Percentiles rank a stretch among this genome's conserved stretches.
Evolutionary conservation across 1,140 invertebrate species (phyloP).

Genomic region (Medauroidea extradentata): DNA sequence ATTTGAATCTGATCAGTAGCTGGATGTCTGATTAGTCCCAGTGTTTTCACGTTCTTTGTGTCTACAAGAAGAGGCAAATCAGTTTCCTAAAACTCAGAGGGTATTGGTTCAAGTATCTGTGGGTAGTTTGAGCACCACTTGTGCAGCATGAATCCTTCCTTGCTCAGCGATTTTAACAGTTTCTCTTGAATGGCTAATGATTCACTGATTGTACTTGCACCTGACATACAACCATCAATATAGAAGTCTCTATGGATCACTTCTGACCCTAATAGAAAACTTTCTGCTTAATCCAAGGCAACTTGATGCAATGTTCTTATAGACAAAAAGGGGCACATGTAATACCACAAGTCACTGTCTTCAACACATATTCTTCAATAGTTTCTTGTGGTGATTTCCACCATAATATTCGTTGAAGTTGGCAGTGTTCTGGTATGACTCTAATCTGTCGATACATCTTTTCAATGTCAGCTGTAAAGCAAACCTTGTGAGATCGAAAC

Average conservation of each 20-base stretch:
- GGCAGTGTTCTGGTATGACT: conserved; percentile 9
- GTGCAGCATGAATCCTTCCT: conserved; percentile 18
- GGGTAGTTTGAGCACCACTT: conserved; percentile 14
- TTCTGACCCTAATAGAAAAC: conserved; percentile 24
- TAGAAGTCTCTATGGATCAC: conserved; percentile 39
- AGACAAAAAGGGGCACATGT: conserved; percentile 31
- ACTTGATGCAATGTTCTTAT: too few species aligned
- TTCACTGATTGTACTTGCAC: conserved; percentile 20
- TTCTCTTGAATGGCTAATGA: conserved; percentile 16
- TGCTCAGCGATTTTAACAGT: too few species aligned
- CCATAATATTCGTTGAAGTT: conserved; percentile 24
- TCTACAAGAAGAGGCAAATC: background rate
- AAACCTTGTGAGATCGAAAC: conserved; percentile 11
- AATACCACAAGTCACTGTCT: conserved; percentile 37
- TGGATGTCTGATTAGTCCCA: conserved; percentile 19
- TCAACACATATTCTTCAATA: conserved; percentile 28
- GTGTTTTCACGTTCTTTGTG: background rate
- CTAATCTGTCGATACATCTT: too few species aligned
- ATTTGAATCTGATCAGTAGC: conserved; percentile 13
- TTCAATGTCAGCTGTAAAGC: conserved; percentile 20
- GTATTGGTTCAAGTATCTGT: background rate
- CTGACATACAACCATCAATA: conserved; percentile 43
- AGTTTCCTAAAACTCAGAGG: conserved; percentile 4
- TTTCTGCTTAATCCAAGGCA: conserved; percentile 23
- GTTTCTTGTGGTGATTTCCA: conserved; percentile 12